Evolutionary conservation across 1,140 invertebrate genomes (phyloP), one percentile per base, ranked within the genome.

Genomic region (Zaprionus nigranus): DNA sequence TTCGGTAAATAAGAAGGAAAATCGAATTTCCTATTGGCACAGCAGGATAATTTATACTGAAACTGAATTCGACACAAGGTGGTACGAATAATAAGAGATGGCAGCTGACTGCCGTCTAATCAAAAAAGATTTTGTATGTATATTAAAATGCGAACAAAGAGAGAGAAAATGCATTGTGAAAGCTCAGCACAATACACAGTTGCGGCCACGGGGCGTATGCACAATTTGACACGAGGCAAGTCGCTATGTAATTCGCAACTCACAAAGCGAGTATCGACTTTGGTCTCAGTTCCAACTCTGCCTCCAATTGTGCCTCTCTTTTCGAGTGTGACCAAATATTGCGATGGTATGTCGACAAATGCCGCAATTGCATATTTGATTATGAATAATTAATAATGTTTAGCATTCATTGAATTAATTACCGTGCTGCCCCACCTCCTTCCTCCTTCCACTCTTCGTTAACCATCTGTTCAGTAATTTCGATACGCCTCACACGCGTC

Each of bases 311-410:
- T 0, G 36, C 36, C 38, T n/a, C 38, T 15, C n/a, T 9, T 20
- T 46, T 46, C 1, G n/a, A 46, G 40, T 46, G 46, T 51, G 20
- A 24, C 46, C 46, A 24, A 24, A 12, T 24, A 51, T 51, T 51
- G 46, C 46, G 46, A 12, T 20, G 46, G 46, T 11, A 17, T 49
- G 43, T 49, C 46, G 80, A 77, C 76, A 80, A 87, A 62, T 64
- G 78, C 75, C 72, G 73, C 81, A 88, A 90, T 90, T 90, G 85
- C 86, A 82, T 90, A 90, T 90, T 90, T 90, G 82, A 90, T 90
- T 90, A 85, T 90, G 86, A 85, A 90, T 90, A 90, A 90, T 90
- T 90, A 86, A 90, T 90, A 90, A 80, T 90, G 85, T 90, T 90
- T 90, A 82, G 79, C 86, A 68, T 79, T 82, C 79, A 90, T 90